Base-by-base conservation (phyloP, 2,113 vertebrate species). In the mouse (Mus musculus) region DNA sequence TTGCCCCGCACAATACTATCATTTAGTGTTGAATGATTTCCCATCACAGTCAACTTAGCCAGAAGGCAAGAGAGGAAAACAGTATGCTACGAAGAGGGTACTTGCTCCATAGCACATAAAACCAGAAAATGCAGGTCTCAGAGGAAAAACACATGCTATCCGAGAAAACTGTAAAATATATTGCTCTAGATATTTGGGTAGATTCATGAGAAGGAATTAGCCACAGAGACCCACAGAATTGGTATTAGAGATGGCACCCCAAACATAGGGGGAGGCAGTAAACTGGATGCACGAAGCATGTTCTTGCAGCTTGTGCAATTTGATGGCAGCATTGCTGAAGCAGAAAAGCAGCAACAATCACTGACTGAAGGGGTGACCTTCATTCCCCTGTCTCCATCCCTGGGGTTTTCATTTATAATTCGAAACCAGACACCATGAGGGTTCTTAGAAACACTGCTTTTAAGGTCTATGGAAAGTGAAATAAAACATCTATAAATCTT, bases 211-310 rank as follows among this genome's bases (percentile, higher is more conserved):
- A 91, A 76, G 9, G 7, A 88, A 36, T 22, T 76, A 12, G 24
- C 0, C 13, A 33, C 28, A 24, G 36, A 65, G 28, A 69, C 12
- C 33, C 9, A 65, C 63, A 65, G 63, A 65, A 30, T 42, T 1
- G 8, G 33, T 22, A 5, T 61, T 72, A 92, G 28, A 49, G 13
- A 76, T 84, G 26, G 42, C 12, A 22, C 1, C 5, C 11, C 75
- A 1, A 14, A 19, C 11, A n/a, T 26, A 9, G 22, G 2, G 22
- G 2, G n/a, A 19, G 20, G 22, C 39, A 2, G 33, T 17, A 0
- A n/a, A 4, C n/a, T 12, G 46, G 24, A 56, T 3, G 26, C 49
- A 26, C 59, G 11, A 14, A 54, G 3, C 63, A 39, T 19, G 5
- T 26, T 30, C 49, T 13, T 12, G 4, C 11, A 24, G n/a, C n/a